Evolutionary conservation across 2,797 vertebrate genomes (phyloP), one percentile per base, ranked within the genome.

Genomic region (Lepus oiostolus): DNA sequence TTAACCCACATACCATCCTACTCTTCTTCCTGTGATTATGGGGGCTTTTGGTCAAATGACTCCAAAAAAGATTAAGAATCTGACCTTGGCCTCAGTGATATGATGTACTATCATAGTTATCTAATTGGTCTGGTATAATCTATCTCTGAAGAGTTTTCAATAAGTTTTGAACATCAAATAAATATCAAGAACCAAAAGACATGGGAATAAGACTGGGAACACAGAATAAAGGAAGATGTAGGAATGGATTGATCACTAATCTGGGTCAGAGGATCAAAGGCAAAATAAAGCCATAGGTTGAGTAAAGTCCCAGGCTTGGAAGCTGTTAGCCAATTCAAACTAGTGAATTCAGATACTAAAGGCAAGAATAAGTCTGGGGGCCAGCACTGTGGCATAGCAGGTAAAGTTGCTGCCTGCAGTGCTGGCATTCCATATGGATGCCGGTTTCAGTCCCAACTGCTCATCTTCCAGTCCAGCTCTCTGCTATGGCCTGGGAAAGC

Each of bases 321-420:
- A 84, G 32, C 62, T 71, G 54, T 21, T 85, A 65, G 60, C 38
- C 13, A 81, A 38, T 67, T 71, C 30, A 77, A 32, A 85, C 21
- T 32, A 67, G 32, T 62, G 9, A 82, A 82, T 68, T 88, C 35
- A 87, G 30, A 91, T 14, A 85, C 14, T 47, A 62, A 91, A 95
- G 74, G 52, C 28, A 93, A 81, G 28, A 85, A 81, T 71, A 88
- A 94, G 60, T 47, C n/a, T 93, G 47, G 88, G 77, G 47, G 35
- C 88, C 68, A 71, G 17, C 28, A 50, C 7, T 47, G 8, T 47
- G 42, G 42, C 42, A 47, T 47, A 47, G 42, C 42, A 47, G 42
- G 42, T 47, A 47, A 47, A 47, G 42, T 8, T 47, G 42, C 42
- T 1, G 7, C 42, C 42, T 47, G 42, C 42, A 47, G 42, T 47